phyloP scores from a whole-genome alignment of 2,888 invertebrate genomes.

The Stratiomys singularior region DNA sequence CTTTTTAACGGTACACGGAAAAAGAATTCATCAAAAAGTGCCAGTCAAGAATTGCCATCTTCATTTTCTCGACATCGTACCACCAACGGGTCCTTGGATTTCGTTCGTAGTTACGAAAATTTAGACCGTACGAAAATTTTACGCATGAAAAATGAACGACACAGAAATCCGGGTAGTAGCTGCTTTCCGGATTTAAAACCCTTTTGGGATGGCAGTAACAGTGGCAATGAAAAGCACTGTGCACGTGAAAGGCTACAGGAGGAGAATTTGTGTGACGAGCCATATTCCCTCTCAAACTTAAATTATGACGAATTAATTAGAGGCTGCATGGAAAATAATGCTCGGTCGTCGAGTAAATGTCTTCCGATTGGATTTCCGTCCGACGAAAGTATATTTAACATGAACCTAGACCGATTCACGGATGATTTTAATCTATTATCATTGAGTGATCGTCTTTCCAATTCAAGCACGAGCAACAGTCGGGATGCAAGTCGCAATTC shows the following conservation, averaged over 20 bases:
- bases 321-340: constrained; percentile 30
- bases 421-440: constrained; percentile 50
- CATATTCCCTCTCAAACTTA: constrained; percentile 52
- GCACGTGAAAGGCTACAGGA: constrained; percentile 52
- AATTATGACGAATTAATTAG: constrained; percentile 51
- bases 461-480: constrained; percentile 31
- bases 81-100: constrained; percentile 52
- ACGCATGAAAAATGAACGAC: constrained; percentile 52
- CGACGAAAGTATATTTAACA: constrained; percentile 55
- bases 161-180: constrained; percentile 37
- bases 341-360: constrained; percentile 17
- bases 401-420: constrained; percentile 53
- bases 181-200: constrained; percentile 39
- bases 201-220: constrained; percentile 47
- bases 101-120: constrained; percentile 54
- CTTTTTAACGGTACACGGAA: constrained; percentile 50
- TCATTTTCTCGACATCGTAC: constrained; percentile 51
- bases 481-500: constrained; percentile 46
- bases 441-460: constrained; percentile 44
- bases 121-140: constrained; percentile 54
- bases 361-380: constrained; percentile 53
- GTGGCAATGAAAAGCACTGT: constrained; percentile 41
- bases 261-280: constrained; percentile 50
- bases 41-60: constrained; percentile 52
- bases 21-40: constrained; percentile 51